Conservation (phyloP, 1,140 invertebrate genomes). For the Luehdorfia chinensis region DNA sequence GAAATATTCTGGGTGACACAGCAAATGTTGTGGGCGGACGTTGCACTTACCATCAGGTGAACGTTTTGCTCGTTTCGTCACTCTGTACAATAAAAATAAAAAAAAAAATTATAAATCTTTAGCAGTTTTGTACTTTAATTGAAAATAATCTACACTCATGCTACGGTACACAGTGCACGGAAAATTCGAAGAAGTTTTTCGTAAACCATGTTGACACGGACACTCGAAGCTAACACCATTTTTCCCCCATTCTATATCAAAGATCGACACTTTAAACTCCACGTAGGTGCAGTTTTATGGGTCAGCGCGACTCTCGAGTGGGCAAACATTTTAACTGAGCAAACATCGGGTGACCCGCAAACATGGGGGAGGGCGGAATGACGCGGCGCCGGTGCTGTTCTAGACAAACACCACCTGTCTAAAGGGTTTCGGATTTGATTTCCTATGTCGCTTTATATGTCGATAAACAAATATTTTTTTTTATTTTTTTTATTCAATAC, state of each 20-base stretch:
- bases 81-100: too few species aligned
- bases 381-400: conserved; percentile 11
- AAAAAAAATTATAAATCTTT: too few species aligned
- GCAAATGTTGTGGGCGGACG: too few species aligned
- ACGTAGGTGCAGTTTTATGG: conserved; percentile 24
- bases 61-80: too few species aligned
- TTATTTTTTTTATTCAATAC: too few species aligned
- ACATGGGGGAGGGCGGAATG: not conserved
- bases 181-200: too few species aligned
- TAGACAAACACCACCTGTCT: conserved; percentile 13
- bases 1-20: too few species aligned
- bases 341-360: conserved; percentile 37
- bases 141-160: too few species aligned
- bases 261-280: conserved; percentile 24
- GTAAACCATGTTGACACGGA: conserved; percentile 14
- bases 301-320: conserved; percentile 26
- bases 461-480: not conserved
- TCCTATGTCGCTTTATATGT: not conserved
- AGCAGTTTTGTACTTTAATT: too few species aligned
- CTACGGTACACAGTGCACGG: too few species aligned
- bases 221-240: conserved; percentile 15
- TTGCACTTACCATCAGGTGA: too few species aligned
- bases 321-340: conserved; percentile 45
- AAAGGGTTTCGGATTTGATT: conserved; percentile 9
- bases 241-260: conserved; percentile 12